These are phyloP conservation scores for Drosophila hamatofila DNA, from an alignment of 2,888 invertebrate species.

Conservation along the genomic window DNA sequence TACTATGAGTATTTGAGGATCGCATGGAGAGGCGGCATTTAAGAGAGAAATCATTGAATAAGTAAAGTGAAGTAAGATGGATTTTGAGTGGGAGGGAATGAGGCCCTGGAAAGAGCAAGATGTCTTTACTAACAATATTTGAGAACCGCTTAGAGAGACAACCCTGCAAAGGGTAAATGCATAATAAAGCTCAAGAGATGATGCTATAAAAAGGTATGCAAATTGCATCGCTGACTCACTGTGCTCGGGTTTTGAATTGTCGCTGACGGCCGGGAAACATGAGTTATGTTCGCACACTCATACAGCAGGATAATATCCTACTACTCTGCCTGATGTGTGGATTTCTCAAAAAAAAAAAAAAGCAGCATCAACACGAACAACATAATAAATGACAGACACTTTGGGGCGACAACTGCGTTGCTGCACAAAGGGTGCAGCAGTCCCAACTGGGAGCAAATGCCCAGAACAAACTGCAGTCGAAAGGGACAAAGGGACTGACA, in stretches of 20 bases:
- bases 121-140: not conserved
- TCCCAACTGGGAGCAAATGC: not conserved
- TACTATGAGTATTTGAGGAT: no score
- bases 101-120: no score
- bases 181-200: not conserved
- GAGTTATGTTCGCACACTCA: slow-evolving; percentile 51
- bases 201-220: not conserved
- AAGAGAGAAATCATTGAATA: no score
- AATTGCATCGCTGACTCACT: slow-evolving; percentile 21
- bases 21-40: no score
- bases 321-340: slow-evolving; percentile 37
- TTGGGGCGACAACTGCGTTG: slow-evolving; percentile 41
- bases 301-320: slow-evolving; percentile 59
- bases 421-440: slow-evolving; percentile 19
- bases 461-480: slow-evolving; percentile 9
- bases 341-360: slow-evolving; percentile 25
- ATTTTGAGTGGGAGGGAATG: no score
- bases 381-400: slow-evolving; percentile 60
- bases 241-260: slow-evolving; percentile 33
- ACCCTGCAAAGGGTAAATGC: not conserved
- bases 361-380: slow-evolving; percentile 29
- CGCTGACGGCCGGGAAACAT: slow-evolving; percentile 28
- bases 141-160: slow-evolving; percentile 8
- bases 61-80: no score
- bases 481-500: not conserved